These are phyloP conservation scores for Hermetia illucens DNA, from an alignment of 1,140 invertebrate species.

Conservation along the genomic window DNA sequence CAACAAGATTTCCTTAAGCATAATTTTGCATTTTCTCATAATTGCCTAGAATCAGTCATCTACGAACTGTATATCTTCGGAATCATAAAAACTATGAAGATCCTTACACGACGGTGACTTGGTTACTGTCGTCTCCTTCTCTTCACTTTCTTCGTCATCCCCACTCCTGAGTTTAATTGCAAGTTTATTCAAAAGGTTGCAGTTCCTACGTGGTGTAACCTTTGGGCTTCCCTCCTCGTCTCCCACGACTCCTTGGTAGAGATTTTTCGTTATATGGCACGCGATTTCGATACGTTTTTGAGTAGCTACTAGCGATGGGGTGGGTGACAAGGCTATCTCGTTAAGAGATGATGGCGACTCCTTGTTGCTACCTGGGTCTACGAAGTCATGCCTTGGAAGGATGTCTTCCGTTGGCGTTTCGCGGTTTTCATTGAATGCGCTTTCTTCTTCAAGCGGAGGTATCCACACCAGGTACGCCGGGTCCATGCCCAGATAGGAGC, in stretches of 20 bases:
- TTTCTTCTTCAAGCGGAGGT: constrained; percentile 52
- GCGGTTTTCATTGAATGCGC: constrained; percentile 1
- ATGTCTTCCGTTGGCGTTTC: constrained; percentile 28
- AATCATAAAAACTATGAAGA: constrained; percentile 23
- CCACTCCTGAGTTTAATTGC: too few species aligned
- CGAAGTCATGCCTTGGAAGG: constrained; percentile 32
- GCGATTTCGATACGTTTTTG: constrained; percentile 15
- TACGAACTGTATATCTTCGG: constrained; percentile 37
- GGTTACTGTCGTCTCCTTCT: constrained; percentile 35
- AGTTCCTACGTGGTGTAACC: constrained; percentile 14
- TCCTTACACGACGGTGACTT: constrained; percentile 24
- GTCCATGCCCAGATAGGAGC: constrained; percentile 72
- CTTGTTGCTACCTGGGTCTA: constrained; percentile 38
- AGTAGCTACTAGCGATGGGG: constrained; percentile 15
- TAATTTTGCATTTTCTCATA: too few species aligned
- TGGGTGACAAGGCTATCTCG: constrained; percentile 21
- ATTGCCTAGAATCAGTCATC: too few species aligned
- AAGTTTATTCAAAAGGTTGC: too few species aligned
- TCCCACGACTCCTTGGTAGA: constrained; percentile 6
- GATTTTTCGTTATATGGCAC: constrained; percentile 11
- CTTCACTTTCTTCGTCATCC: constrained; percentile 8
- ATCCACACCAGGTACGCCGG: constrained; percentile 77
- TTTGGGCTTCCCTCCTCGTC: constrained; percentile 1
- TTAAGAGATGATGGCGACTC: constrained; percentile 33
- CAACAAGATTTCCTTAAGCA: too few species aligned